Percentiles rank a stretch among this genome's conserved stretches.
These are phyloP conservation scores for Drosophila parabipectinata DNA, from an alignment of 1,140 invertebrate genomes.

Conservation along the genomic window DNA sequence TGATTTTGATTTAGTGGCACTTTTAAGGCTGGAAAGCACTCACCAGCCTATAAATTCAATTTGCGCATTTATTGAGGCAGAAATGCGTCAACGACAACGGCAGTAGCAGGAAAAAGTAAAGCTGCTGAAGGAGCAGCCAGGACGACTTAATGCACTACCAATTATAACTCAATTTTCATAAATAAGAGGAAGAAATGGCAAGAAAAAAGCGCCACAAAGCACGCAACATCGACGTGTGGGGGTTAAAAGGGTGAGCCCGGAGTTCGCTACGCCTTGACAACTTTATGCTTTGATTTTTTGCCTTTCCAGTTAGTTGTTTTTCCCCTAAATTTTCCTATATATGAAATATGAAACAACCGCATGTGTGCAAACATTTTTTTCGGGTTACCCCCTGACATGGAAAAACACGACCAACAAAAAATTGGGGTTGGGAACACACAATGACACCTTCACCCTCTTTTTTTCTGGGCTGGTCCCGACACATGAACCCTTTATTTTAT, in stretches of 20 bases:
- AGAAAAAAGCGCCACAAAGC: constrained; percentile 49
- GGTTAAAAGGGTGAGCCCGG: constrained; percentile 5
- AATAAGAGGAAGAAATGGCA: constrained; percentile 58
- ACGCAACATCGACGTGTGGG: constrained; percentile 36
- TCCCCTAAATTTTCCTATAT: constrained; percentile 38
- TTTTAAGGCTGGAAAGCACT: constrained; percentile 74
- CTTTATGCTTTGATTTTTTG: constrained; percentile 76
- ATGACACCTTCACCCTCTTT: constrained; percentile 26
- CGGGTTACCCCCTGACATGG: constrained; percentile 29
- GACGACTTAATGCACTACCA: constrained; percentile 81
- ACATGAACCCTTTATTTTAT: constrained; percentile 58
- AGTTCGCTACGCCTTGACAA: constrained; percentile 76
- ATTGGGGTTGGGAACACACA: constrained; percentile 8
- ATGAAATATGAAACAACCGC: constrained; percentile 82
- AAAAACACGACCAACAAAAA: constrained; percentile 18
- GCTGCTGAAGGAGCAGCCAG: constrained; percentile 15
- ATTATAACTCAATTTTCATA: constrained; percentile 83
- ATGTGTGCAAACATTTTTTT: constrained; percentile 77
- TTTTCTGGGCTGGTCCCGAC: constrained; percentile 34
- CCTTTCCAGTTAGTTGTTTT: constrained; percentile 45
- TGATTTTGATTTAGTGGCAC: constrained; percentile 83
- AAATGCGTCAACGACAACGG: constrained; percentile 73
- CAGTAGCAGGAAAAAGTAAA: constrained; percentile 1
- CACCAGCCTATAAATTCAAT: constrained; percentile 80
- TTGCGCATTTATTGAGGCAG: constrained; percentile 80